These are phyloP conservation scores for Tipula lateralis DNA, from an alignment of 2,888 invertebrate genomes.

Conservation along the genomic window DNA sequence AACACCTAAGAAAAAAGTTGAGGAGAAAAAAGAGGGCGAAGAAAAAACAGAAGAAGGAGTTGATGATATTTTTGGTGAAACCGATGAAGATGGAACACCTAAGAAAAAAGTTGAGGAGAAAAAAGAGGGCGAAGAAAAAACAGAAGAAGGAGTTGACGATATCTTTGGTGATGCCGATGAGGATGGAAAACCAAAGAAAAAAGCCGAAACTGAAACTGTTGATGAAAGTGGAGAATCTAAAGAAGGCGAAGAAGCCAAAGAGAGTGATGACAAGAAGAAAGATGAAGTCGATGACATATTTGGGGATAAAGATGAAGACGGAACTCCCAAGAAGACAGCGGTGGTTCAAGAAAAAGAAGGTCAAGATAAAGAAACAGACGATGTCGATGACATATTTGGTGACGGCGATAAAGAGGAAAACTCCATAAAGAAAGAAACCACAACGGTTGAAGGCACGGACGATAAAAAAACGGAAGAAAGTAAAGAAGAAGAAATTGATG, in stretches of 20 bases:
- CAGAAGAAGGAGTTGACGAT: conserved; percentile 38
- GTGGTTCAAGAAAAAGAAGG: not conserved
- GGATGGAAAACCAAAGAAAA: conserved; percentile 37
- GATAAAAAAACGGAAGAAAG: conserved; percentile 30
- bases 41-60: conserved; percentile 39
- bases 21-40: conserved; percentile 35
- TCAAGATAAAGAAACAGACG: conserved; percentile 34
- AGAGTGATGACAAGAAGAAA: conserved; percentile 39
- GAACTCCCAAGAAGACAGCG: not conserved
- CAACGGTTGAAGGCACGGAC: conserved; percentile 30
- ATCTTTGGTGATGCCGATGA: conserved; percentile 38
- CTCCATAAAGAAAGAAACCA: not conserved
- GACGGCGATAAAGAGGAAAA: conserved; percentile 20
- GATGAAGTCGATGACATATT: conserved; percentile 39
- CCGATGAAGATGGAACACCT: conserved; percentile 40
- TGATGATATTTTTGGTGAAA: conserved; percentile 35
- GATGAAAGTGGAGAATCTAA: conserved; percentile 39
- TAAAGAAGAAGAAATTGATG: conserved; percentile 35
- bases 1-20: not conserved
- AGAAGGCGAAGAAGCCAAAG: conserved; percentile 31
- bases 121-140: conserved; percentile 37
- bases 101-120: not conserved
- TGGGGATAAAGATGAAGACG: conserved; percentile 39
- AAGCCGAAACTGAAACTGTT: conserved; percentile 43
- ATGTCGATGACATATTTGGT: conserved; percentile 29